Evolutionary conservation across 1,140 invertebrate species (phyloP).

Genomic region (Mesaphorura yosii): DNA sequence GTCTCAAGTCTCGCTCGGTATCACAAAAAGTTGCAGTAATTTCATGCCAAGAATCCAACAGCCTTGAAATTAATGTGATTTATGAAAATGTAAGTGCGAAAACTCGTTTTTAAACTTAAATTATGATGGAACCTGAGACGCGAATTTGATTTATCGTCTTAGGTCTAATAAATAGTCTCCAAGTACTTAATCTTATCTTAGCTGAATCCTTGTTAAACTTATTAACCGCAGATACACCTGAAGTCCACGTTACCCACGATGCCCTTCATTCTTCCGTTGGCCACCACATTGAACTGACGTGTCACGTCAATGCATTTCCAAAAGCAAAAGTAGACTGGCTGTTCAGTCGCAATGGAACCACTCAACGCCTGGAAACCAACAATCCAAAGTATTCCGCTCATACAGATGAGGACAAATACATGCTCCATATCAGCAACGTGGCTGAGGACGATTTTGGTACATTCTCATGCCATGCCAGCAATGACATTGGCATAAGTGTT

Average conservation of each 20-base stretch:
- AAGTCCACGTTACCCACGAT: neutral
- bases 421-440: slow-evolving; percentile 31
- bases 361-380: neutral
- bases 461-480: slow-evolving; percentile 33
- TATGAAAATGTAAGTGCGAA: too few species aligned
- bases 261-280: neutral
- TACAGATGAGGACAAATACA: slow-evolving; percentile 16
- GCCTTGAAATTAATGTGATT: too few species aligned
- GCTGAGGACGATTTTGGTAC: slow-evolving; percentile 33
- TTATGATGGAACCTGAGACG: too few species aligned
- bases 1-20: too few species aligned
- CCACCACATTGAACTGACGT: neutral
- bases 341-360: neutral
- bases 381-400: too few species aligned
- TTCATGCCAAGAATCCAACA: too few species aligned
- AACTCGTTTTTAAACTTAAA: too few species aligned
- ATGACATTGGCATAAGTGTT: slow-evolving; percentile 28
- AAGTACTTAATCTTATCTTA: too few species aligned
- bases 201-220: too few species aligned
- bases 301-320: neutral
- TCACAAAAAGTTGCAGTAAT: too few species aligned
- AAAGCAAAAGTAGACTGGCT: neutral
- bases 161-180: too few species aligned
- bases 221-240: neutral
- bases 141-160: too few species aligned